Evolutionary conservation across 2,797 vertebrate species (phyloP), one percentile per base, ranked within the genome.

Genomic region (Centropyge bicolor): DNA sequence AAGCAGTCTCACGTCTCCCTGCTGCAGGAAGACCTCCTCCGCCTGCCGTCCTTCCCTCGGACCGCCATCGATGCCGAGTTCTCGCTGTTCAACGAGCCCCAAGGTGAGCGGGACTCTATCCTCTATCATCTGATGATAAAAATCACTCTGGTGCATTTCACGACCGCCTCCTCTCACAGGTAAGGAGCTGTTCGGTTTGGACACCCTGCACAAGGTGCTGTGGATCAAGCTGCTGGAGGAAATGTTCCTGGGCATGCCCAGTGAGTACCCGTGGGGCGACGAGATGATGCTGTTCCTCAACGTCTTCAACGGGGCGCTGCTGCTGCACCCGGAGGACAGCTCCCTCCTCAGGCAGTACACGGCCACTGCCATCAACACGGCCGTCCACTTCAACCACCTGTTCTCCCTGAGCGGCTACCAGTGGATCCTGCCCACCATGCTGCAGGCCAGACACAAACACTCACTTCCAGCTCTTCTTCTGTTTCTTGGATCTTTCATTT

Each of bases 241-340:
- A 89, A 99, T 99, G 98, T 99, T 99, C 77, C 95, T 99, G 81
- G 98, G 98, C 74, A 99, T 99, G 98, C 98, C 98, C 22, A 99
- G 98, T 6, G 98, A 99, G 93, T 99, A 97, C 74, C 98, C 98
- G 0, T 99, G 98, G 98, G 98, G 98, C 0, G 98, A 99, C 27
- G 98, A 99, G 93, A 99, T 99, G 92, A 99, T 99, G 98, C 96
- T 99, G 16, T 99, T 99, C 91, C 95, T 99, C 77, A 99, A 98
- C 0, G 98, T 99, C 20, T 99, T 99, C 82, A 99, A 99, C 0
- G 98, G 98, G 5, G 98, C 98, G 3, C 92, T 99, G 86, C 96
- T 99, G 81, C 95, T 99, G 41, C 98, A 99, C 89, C 98, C 98
- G 0, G 98, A 99, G 91, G 98, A 99, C 94, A 99, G 98, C 49